Evolutionary conservation across 2,797 vertebrate genomes (phyloP).

Genomic region (Ceryle rudis): DNA sequence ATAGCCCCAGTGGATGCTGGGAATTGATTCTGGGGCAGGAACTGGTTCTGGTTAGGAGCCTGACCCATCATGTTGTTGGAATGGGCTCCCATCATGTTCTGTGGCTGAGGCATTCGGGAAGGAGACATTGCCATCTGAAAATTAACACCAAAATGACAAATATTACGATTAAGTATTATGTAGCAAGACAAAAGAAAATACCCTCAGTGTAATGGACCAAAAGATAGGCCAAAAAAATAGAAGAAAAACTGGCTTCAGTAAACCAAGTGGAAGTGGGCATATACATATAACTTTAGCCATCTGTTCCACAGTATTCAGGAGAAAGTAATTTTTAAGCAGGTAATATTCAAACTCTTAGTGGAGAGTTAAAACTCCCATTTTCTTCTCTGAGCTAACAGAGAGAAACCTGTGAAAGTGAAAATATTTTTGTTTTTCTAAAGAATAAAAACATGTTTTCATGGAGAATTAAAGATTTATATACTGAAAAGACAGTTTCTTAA

Average conservation of each 20-base stretch:
- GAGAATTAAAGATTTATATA: background rate
- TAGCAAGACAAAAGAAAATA: background rate
- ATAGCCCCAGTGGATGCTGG: constrained; percentile 84
- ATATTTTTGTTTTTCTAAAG: background rate
- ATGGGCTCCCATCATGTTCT: constrained; percentile 90
- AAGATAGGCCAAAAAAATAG: background rate
- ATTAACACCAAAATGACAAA: constrained; percentile 7
- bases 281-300: background rate
- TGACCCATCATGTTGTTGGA: constrained; percentile 90
- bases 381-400: background rate
- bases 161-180: background rate
- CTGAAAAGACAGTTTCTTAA: background rate
- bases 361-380: background rate
- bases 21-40: constrained; percentile 92
- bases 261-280: background rate
- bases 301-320: background rate
- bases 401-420: background rate
- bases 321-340: background rate
- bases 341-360: background rate
- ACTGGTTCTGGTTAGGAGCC: constrained; percentile 88
- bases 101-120: constrained; percentile 93
- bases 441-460: background rate
- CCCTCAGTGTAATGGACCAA: background rate
- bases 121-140: constrained; percentile 95
- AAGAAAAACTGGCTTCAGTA: background rate